phyloP scores from a whole-genome alignment of 2,113 vertebrate species.

The Apteryx owenii region DNA sequence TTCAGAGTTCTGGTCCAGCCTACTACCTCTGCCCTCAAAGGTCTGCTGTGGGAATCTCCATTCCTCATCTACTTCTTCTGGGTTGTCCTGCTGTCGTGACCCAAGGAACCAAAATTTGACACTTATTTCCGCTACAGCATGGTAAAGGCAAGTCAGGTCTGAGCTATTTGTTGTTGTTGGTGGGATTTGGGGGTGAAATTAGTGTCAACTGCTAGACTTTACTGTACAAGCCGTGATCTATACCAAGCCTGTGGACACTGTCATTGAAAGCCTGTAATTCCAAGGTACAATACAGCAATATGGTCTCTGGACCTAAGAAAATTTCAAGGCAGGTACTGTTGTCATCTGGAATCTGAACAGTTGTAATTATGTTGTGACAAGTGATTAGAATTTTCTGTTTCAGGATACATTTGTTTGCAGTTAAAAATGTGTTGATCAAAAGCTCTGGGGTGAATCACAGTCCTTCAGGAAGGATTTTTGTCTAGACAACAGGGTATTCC shows the following conservation, averaged over 20 bases:
- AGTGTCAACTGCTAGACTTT: background rate
- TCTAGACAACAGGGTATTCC: constrained; percentile 2
- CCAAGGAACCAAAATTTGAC: background rate
- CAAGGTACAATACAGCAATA: background rate
- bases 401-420: background rate
- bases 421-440: constrained; percentile 29
- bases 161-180: background rate
- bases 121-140: background rate
- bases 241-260: background rate
- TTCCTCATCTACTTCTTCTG: background rate
- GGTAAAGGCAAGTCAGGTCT: background rate
- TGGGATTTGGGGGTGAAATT: background rate
- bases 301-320: background rate
- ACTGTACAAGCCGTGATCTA: background rate
- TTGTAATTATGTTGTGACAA: constrained; percentile 8
- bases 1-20: background rate
- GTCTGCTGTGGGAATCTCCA: background rate
- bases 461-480: background rate
- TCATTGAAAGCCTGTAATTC: background rate
- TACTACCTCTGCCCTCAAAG: background rate
- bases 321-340: background rate
- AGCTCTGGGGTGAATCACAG: background rate
- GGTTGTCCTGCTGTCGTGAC: background rate
- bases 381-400: constrained; percentile 10
- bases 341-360: constrained; percentile 10